Base-by-base conservation (phyloP, 2,113 vertebrate species). In the Bufo gargarizans region DNA sequence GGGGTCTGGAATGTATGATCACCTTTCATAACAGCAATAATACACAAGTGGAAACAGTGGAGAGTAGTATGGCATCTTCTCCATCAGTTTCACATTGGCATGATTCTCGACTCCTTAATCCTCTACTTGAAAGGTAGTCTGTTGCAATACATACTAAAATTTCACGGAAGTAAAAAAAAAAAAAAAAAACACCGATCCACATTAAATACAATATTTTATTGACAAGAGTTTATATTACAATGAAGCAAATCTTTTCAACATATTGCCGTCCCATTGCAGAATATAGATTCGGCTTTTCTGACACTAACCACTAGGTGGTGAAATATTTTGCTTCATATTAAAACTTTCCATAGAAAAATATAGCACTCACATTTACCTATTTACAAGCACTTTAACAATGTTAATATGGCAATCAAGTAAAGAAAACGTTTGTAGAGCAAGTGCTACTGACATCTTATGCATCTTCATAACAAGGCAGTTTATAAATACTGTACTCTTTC, bases 331-430 rank as follows among this genome's bases (percentile, higher is more conserved):
- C 88, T 89, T 92, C 92, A 91, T 92, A 92, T 95, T 93, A 93
- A 89, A 94, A 89, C 91, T 94, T 92, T 93, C 91, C 92, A 89
- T 95, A 95, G 90, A 95, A 95, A 94, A 94, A 94, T 94, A 94
- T 9, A 94, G 72, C 90, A 80, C 89, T 90, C 90, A 91, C 91
- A 84, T 89, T 79, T 89, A 89, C 77, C 90, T 94, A 94, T 93
- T 92, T 94, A 94, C 92, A 94, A 92, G 86, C 89, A 89, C 89
- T 89, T 67, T 89, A 50, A 91, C 84, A 88, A 85, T 83, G 91
- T 78, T 90, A 91, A 90, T 84, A 78, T 89, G 77, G 88, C 90
- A 92, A 90, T 84, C 81, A 91, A 91, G 91, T 3, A 82, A 33
- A 58, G 69, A 50, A 81, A 33, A 53, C 79, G 80, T 89, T 80